Percentiles rank a stretch among this genome's conserved stretches.
Conservation (phyloP, 2,113 vertebrate genomes). For the Machaerirhynchus nigripectus region DNA sequence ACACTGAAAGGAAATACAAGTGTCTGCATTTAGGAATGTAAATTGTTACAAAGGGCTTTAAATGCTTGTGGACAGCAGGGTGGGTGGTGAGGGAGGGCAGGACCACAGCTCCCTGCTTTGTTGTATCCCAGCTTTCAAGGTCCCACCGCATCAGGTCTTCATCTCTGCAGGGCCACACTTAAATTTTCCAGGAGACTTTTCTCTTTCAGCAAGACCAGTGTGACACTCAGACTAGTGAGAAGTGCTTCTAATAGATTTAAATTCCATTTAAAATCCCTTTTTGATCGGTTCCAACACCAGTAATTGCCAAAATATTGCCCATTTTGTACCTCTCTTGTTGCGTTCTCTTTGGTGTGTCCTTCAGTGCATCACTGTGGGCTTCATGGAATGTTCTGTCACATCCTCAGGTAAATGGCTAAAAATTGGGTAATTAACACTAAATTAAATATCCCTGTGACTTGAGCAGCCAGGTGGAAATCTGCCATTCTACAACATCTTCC, state of each 20-base stretch:
- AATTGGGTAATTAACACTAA: background rate
- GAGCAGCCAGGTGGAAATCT: background rate
- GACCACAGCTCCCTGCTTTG: background rate
- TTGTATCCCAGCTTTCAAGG: background rate
- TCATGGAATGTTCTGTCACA: background rate
- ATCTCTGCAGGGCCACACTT: background rate
- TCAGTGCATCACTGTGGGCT: background rate
- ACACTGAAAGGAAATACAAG: background rate
- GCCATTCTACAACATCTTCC: background rate
- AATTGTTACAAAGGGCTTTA: conserved; percentile 18
- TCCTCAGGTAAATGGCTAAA: background rate
- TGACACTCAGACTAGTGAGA: background rate
- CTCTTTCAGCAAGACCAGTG: background rate
- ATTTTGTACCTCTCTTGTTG: background rate
- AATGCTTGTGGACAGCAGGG: background rate
- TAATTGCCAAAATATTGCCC: background rate
- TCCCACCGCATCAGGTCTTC: background rate
- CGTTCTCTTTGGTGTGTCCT: background rate
- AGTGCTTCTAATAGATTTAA: background rate
- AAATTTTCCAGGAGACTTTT: background rate
- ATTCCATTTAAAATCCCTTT: background rate
- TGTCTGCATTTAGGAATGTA: background rate
- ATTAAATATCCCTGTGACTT: background rate
- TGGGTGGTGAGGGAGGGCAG: background rate
- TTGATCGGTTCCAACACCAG: background rate